Base-by-base conservation (phyloP, 2,113 vertebrate genomes). In the Catharus fuscescens region DNA sequence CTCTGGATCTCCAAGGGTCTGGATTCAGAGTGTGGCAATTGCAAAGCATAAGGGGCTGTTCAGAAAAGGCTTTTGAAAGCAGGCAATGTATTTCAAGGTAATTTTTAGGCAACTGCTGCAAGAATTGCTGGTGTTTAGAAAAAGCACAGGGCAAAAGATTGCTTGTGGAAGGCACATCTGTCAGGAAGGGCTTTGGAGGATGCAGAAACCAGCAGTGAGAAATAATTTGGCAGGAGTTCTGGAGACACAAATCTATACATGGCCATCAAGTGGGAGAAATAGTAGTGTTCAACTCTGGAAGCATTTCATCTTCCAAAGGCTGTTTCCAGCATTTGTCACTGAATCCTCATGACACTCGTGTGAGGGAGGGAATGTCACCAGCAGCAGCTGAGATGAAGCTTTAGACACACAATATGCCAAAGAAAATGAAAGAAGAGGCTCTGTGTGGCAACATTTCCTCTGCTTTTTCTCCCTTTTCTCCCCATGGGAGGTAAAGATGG, bases 381-480 rank as follows among this genome's bases (percentile, higher is more conserved):
- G 91, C 83, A 60, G 92, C 81, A 66, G 95, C 78, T 80, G 85
- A 69, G 83, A 71, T 5, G 66, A 79, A 81, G 92, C 88, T 90
- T 80, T 73, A 73, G 74, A 42, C 56, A 14, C 14, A 64, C 36
- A 65, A 42, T 17, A 34, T 44, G 59, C 64, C 88, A 77, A 80
- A 88, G 78, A 89, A 92, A 96, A 78, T 21, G 59, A 77, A 76
- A 88, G 78, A 65, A 85, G 90, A 85, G 62, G n/a, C 85, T 92
- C 59, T 15, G 21, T 18, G 28, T 69, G 66, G 31, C 82, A 82
- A 45, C n/a, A 66, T 76, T 56, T 64, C 80, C 77, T 83, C 70
- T 57, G 60, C 36, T 86, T 86, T 81, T 52, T 21, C 42, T 92
- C 54, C 76, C 86, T 86, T 81, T 52, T 21, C 42, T 92, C 54